Evolutionary conservation across 37 sponge, comb jelly and placozoan species (phyloP).

Genomic region (Chondrosia reniformis): DNA sequence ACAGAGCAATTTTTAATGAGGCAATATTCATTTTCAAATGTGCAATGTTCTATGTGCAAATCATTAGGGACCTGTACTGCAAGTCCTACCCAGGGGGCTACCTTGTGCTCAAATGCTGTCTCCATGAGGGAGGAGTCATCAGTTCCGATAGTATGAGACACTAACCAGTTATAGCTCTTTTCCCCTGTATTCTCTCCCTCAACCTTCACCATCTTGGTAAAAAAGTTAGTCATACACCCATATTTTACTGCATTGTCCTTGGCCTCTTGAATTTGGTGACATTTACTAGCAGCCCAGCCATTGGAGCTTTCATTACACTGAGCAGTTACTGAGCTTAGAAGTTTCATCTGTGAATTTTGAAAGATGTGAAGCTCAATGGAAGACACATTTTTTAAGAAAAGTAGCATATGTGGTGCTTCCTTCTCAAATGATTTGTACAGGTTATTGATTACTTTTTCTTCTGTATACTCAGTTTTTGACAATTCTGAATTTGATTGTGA

Average conservation of each 20-base stretch:
- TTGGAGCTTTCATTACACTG: background rate
- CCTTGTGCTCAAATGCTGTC: slow-evolving; percentile 8
- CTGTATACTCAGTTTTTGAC: slow-evolving; percentile 6
- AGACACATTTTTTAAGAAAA: slow-evolving; percentile 14
- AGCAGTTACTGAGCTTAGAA: background rate
- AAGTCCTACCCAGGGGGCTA: slow-evolving; percentile 33
- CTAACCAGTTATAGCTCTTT: background rate
- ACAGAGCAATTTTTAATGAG: background rate
- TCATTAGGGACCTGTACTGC: slow-evolving; percentile 9
- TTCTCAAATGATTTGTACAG: slow-evolving; percentile 19
- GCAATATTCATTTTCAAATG: background rate
- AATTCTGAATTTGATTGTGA: background rate
- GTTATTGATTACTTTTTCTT: background rate
- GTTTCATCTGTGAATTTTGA: background rate
- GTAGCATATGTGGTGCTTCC: slow-evolving; percentile 22
- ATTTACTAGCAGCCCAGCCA: background rate
- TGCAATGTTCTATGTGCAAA: background rate
- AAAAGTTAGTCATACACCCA: background rate
- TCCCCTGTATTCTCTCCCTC: background rate
- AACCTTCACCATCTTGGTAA: background rate
- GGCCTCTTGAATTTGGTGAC: background rate
- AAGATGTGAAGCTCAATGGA: slow-evolving; percentile 10
- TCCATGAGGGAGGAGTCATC: background rate
- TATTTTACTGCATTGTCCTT: no score
- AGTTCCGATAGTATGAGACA: background rate